phyloP scores from a whole-genome alignment of 2,888 invertebrate species.

The Sclerodermus sp. region DNA sequence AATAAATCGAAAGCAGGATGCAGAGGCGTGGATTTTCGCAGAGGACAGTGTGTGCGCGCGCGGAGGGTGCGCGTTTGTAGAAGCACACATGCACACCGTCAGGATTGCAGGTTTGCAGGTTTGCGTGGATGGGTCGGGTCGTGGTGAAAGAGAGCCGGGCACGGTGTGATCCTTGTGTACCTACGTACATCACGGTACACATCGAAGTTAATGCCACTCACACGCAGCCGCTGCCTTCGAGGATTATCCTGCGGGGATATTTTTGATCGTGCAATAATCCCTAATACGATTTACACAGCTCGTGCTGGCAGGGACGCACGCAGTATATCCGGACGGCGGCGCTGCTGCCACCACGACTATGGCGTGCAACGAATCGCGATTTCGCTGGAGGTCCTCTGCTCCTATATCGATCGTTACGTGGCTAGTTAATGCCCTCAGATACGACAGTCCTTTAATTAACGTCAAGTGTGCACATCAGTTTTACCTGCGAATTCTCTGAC shows the following conservation, averaged over 20 bases:
- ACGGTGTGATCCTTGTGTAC: constrained; percentile 26
- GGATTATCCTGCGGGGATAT: constrained; percentile 56
- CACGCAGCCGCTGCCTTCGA: constrained; percentile 42
- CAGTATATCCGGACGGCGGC: constrained; percentile 6
- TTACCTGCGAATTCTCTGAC: too few species aligned
- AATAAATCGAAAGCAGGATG: constrained; percentile 44
- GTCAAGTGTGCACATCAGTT: too few species aligned
- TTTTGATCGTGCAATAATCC: constrained; percentile 58
- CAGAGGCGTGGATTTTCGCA: constrained; percentile 42
- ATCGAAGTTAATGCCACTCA: constrained; percentile 48
- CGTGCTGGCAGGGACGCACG: constrained; percentile 31
- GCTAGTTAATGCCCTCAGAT: too few species aligned
- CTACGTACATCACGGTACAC: constrained; percentile 25
- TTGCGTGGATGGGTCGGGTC: background rate
- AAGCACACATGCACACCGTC: background rate
- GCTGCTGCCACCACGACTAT: too few species aligned
- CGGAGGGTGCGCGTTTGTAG: background rate
- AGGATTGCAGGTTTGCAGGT: too few species aligned
- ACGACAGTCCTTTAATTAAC: too few species aligned
- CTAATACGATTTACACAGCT: constrained; percentile 57
- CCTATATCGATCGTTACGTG: too few species aligned
- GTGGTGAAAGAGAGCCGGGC: background rate
- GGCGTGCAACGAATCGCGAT: too few species aligned
- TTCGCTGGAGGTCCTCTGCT: too few species aligned
- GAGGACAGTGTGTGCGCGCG: constrained; percentile 17